Conservation (phyloP, 2,888 invertebrate genomes). For the Bugula neritina region DNA sequence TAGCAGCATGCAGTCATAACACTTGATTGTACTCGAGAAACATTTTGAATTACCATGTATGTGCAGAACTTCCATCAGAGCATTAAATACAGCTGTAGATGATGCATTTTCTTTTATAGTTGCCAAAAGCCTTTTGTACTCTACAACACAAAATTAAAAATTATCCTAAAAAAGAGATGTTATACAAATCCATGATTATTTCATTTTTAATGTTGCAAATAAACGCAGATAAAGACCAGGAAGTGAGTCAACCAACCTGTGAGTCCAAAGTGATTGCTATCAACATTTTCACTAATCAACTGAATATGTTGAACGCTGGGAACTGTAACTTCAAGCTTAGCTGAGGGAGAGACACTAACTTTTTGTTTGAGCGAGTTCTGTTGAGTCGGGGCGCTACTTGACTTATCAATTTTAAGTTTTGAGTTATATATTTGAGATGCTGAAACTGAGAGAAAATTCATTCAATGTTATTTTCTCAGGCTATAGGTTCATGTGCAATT, state of each 20-base stretch:
- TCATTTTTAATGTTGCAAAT: neutral
- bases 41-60: conserved; percentile 7
- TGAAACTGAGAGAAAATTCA: too few relatives aligned
- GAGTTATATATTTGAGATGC: too few relatives aligned
- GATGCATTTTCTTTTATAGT: conserved; percentile 3
- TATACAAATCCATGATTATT: neutral
- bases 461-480: too few relatives aligned
- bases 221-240: neutral
- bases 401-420: too few relatives aligned
- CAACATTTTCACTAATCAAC: neutral
- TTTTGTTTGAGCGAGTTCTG: too few relatives aligned
- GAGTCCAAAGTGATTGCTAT: neutral
- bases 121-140: neutral
- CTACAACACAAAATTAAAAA: neutral
- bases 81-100: neutral
- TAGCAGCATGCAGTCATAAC: too few relatives aligned
- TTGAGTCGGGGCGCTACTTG: too few relatives aligned
- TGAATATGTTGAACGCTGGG: neutral
- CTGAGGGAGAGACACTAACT: too few relatives aligned
- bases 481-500: too few relatives aligned
- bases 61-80: neutral
- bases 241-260: neutral
- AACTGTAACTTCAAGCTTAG: too few relatives aligned
- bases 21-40: too few relatives aligned
- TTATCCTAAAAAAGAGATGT: neutral